A percentile compares a stretch with the other conserved stretches of the same genome.
Evolutionary conservation across 2,888 invertebrate species (phyloP).

Genomic region (Clostera curtula): DNA sequence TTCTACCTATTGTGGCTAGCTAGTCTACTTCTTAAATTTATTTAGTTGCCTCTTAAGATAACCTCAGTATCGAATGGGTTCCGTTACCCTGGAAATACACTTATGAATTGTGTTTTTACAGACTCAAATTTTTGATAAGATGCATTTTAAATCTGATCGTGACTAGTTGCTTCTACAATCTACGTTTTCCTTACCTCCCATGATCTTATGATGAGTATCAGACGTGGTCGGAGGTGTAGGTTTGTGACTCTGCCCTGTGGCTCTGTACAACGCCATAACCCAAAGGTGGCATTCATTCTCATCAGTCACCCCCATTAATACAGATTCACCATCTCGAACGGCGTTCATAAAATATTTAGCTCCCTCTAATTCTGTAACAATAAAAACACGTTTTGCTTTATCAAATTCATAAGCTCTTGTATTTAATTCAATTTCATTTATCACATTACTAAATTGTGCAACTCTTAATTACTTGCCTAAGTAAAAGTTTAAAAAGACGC

Average conservation of each 20-base stretch:
- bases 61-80: no score
- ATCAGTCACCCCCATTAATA: conserved; percentile 96
- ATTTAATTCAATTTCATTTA: no score
- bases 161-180: not conserved
- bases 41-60: no score
- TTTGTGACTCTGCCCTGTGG: conserved; percentile 99
- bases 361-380: conserved; percentile 87
- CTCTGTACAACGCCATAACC: conserved; percentile 99
- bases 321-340: conserved; percentile 97
- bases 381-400: conserved; percentile 1
- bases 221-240: conserved; percentile 95
- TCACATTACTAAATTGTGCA: no score
- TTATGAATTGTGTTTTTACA: no score
- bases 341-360: conserved; percentile 98
- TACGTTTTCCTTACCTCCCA: conserved; percentile 80
- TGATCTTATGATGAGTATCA: conserved; percentile 82
- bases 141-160: not conserved
- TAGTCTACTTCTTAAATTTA: no score
- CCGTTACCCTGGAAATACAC: no score
- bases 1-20: no score
- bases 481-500: no score
- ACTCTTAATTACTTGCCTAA: no score
- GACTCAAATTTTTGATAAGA: no score
- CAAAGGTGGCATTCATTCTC: conserved; percentile 98
- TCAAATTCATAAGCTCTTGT: conserved; percentile 4